phyloP scores from a whole-genome alignment of 2,888 invertebrate genomes.

The Drosophila mayaguana region DNA sequence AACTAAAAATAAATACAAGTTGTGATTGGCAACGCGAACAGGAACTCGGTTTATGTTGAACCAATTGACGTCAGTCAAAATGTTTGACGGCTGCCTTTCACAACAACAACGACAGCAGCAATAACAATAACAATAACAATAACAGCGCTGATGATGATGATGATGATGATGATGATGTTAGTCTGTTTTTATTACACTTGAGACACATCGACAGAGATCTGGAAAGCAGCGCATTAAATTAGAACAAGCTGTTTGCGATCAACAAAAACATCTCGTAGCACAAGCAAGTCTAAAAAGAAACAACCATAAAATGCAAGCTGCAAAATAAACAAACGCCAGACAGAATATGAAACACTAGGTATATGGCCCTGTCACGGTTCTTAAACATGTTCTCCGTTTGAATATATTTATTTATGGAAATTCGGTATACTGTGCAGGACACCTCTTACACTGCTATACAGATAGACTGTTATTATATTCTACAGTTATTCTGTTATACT shows the following conservation, averaged over 20 bases:
- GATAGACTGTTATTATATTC: too few species aligned
- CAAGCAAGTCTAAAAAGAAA: slow-evolving; percentile 1
- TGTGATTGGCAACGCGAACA: not conserved
- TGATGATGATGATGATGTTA: slow-evolving; percentile 4
- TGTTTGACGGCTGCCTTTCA: slow-evolving; percentile 13
- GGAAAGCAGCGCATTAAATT: not conserved
- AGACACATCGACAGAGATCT: slow-evolving; percentile 8
- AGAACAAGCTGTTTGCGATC: slow-evolving; percentile 13
- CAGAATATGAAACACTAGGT: not conserved
- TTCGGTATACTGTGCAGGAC: too few species aligned
- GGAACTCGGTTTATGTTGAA: slow-evolving; percentile 23
- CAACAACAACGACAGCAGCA: not conserved
- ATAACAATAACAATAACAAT: not conserved
- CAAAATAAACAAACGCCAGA: slow-evolving; percentile 16
- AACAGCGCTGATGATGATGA: not conserved
- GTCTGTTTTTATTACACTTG: slow-evolving; percentile 11
- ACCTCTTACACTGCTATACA: not conserved
- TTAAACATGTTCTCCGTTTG: too few species aligned
- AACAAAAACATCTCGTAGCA: slow-evolving; percentile 1
- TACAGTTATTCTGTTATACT: not conserved
- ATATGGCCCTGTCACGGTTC: not conserved
- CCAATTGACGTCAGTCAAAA: slow-evolving; percentile 46
- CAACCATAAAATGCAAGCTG: slow-evolving; percentile 7
- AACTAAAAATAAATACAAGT: slow-evolving; percentile 26
- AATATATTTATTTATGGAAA: too few species aligned